Conservation (phyloP, 30 jellyfish, hydroid and myxozoan species). For the Catostylus mosaicus region DNA sequence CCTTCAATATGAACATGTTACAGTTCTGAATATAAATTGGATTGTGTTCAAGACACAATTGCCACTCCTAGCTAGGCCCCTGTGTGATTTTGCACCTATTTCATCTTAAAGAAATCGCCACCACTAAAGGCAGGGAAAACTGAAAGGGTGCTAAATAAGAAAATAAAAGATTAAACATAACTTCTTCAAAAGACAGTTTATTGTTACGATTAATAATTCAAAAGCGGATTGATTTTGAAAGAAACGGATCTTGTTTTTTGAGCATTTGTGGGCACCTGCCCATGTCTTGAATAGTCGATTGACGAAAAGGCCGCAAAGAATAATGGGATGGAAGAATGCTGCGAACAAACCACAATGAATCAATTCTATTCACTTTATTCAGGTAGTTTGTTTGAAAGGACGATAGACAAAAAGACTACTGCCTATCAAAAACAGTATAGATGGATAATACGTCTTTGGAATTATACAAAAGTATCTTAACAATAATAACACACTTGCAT, state of each 20-base stretch:
- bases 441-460: background rate
- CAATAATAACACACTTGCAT: background rate
- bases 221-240: background rate
- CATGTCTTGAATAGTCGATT: constrained; percentile 30
- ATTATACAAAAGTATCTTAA: background rate
- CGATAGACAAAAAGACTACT: background rate
- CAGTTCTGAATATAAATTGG: background rate
- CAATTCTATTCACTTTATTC: constrained; percentile 1
- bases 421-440: background rate
- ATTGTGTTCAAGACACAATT: background rate
- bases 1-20: no score
- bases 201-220: background rate
- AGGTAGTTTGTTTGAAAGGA: background rate
- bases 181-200: background rate
- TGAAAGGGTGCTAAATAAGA: background rate
- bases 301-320: constrained; percentile 39
- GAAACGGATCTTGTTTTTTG: background rate
- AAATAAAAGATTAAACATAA: no score
- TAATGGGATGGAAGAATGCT: constrained; percentile 9
- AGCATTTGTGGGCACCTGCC: constrained; percentile 51
- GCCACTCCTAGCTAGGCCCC: background rate
- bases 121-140: background rate
- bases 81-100: background rate
- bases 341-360: constrained; percentile 60
- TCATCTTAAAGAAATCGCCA: background rate